Conservation (phyloP, 2,888 invertebrate genomes). For the Yponomeuta sedellus region DNA sequence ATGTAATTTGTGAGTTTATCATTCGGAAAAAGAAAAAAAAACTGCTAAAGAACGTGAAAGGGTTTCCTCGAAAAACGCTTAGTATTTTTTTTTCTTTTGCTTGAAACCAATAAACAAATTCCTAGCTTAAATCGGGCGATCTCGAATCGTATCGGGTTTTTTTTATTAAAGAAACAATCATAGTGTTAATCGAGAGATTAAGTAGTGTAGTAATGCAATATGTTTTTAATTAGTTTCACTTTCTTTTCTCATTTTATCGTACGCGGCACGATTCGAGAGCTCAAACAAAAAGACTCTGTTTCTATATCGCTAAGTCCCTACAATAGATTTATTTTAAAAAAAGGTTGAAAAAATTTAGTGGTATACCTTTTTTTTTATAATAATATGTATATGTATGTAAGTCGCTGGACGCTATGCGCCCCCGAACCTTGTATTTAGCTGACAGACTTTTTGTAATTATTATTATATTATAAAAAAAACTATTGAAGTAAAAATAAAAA, state of each 20-base stretch:
- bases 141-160: not conserved
- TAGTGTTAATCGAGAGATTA: conserved; percentile 13
- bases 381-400: conserved; percentile 65
- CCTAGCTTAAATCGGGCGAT: conserved; percentile 4
- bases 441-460: conserved; percentile 71
- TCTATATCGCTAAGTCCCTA: conserved; percentile 33
- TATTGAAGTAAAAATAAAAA: conserved; percentile 26
- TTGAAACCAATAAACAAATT: not conserved
- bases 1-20: not conserved
- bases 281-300: conserved; percentile 4
- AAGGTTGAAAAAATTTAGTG: conserved; percentile 63
- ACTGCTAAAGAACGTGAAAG: not conserved
- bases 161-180: conserved; percentile 2
- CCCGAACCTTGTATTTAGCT: conserved; percentile 68
- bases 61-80: not conserved
- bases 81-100: conserved; percentile 1
- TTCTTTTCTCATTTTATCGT: conserved; percentile 4
- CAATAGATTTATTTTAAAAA: conserved; percentile 28
- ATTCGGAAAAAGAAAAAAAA: not conserved
- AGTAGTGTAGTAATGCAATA: conserved; percentile 12
- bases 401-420: conserved; percentile 66
- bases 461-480: conserved; percentile 45
- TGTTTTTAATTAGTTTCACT: conserved; percentile 9
- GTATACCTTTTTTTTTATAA: conserved; percentile 54
- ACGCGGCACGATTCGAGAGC: conserved; percentile 9